Percentiles rank a stretch among this genome's conserved stretches.
phyloP scores from a whole-genome alignment of 2,113 vertebrate genomes.

The Sinocyclocheilus maitianheensis region DNA sequence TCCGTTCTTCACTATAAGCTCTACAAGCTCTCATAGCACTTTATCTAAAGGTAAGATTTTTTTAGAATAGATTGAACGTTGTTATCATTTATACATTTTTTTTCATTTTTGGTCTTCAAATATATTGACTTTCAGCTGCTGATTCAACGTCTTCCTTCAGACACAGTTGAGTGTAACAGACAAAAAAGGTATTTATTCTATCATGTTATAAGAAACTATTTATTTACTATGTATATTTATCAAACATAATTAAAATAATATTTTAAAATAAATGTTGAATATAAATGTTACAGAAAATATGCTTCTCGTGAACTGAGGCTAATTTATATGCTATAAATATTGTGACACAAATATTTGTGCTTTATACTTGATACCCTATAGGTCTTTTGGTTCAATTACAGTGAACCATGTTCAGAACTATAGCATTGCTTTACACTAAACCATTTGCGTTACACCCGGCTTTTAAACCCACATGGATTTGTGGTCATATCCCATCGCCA shows the following conservation, averaged over 20 bases:
- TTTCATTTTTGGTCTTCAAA: background rate
- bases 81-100: background rate
- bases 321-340: background rate
- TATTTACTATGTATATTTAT: background rate
- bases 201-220: background rate
- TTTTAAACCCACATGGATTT: slow-evolving; percentile 17
- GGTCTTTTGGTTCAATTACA: background rate
- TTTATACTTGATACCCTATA: background rate
- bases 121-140: background rate
- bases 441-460: background rate
- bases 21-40: background rate
- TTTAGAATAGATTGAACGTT: background rate
- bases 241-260: background rate
- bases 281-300: background rate
- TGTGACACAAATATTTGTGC: background rate
- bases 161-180: background rate
- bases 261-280: background rate
- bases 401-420: background rate
- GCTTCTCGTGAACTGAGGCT: background rate
- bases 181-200: background rate
- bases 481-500: background rate
- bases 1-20: background rate
- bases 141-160: background rate
- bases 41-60: slow-evolving; percentile 41
- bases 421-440: background rate